Base-by-base conservation (phyloP, 2,113 vertebrate species). In the Trichomycterus rosablanca region DNA sequence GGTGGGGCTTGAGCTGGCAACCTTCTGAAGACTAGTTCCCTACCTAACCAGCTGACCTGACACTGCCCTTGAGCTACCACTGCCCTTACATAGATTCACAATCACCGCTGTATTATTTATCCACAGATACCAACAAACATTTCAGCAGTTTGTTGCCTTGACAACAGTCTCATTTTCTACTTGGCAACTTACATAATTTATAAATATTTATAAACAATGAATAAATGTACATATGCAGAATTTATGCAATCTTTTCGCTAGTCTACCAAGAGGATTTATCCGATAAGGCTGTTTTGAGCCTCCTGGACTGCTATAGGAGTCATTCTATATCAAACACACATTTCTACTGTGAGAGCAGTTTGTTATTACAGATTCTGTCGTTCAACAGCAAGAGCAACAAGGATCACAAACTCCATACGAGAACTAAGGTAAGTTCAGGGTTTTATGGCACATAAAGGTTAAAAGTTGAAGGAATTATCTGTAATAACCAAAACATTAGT, bases 161-260 rank as follows among this genome's bases (percentile, higher is more conserved):
- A 43, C 15, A 26, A 10, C 35, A 52, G 18, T 40, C 23, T 39
- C 48, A 22, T 22, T 52, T 52, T 43, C 20, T 14, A 62, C 12
- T 18, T 52, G 4, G n/a, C 39, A 18, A 7, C 3, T 32, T 54
- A 54, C 23, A 34, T 44, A 53, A 12, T 54, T 53, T 43, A 14
- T 37, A 37, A 28, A 12, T 39, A 61, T 39, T 61, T 49, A 18
- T 61, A 26, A 50, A 16, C 20, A 14, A 39, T 37, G 37, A 26
- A 30, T 39, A 30, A 22, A 30, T 32, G 20, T 11, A 16, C 11
- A 28, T 43, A 43, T 10, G 11, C 18, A 52, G 24, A 52, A 18
- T 30, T 43, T 42, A 30, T 51, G 45, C 26, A 60, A 10, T 19
- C 5, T 35, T 50, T 60, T 39, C 10, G 16, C 6, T 34, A n/a